Evolutionary conservation across 2,888 invertebrate species (phyloP).

Genomic region (Silvanus unidentatus): DNA sequence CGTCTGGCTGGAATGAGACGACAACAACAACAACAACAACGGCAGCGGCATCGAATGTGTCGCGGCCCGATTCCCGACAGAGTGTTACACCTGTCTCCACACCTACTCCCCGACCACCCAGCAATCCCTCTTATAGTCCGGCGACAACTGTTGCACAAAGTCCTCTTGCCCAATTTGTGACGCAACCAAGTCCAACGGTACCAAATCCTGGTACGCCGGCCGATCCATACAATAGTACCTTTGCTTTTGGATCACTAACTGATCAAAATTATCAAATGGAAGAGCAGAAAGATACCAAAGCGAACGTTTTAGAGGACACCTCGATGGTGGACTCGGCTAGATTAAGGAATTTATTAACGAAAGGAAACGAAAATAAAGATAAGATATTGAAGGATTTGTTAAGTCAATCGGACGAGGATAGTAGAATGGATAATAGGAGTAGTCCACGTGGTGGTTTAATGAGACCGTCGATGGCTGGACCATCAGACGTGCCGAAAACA

Average conservation of each 20-base stretch:
- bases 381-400: constrained; percentile 57
- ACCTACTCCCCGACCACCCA: constrained; percentile 55
- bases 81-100: constrained; percentile 58
- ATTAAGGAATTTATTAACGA: constrained; percentile 56
- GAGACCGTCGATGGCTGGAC: constrained; percentile 41
- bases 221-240: constrained; percentile 49
- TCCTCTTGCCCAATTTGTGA: constrained; percentile 49
- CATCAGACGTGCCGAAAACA: constrained; percentile 38
- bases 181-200: constrained; percentile 51
- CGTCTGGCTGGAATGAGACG: constrained; percentile 35
- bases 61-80: constrained; percentile 60
- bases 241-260: constrained; percentile 60
- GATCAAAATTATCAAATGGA: constrained; percentile 48
- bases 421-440: constrained; percentile 46
- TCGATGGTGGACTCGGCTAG: constrained; percentile 49
- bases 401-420: constrained; percentile 62
- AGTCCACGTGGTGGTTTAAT: constrained; percentile 42
- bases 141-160: constrained; percentile 39
- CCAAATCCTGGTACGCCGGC: constrained; percentile 36
- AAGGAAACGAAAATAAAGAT: constrained; percentile 42
- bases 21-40: too few relatives aligned
- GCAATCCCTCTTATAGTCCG: constrained; percentile 46
- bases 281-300: constrained; percentile 49
- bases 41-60: too few relatives aligned
- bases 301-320: constrained; percentile 45